Base-by-base conservation (phyloP, 2,888 invertebrate species). In the Venusia cambrica region DNA sequence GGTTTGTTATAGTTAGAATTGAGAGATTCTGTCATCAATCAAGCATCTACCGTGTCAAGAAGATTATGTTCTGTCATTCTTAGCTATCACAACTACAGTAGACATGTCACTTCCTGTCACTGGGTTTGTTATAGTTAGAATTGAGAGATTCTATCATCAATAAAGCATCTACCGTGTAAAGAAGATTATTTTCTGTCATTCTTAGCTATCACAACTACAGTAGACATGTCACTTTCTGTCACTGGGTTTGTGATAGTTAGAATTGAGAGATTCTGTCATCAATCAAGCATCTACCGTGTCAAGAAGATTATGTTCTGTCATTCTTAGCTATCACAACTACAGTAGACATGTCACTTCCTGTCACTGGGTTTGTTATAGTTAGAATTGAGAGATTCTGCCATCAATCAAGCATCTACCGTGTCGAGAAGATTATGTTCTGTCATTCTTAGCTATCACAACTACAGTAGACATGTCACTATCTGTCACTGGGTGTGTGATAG, bases 401-500 rank as follows among this genome's bases (percentile, higher is more conserved):
- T 18, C 26, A 33, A 2, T 4, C 7, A 10, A 28, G 4, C 6
- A 8, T 1, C 13, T n/a, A n/a, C n/a, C n/a, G n/a, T n/a, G n/a
- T n/a, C n/a, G n/a, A n/a, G n/a, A n/a, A n/a, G n/a, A n/a, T n/a
- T n/a, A n/a, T n/a, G n/a, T n/a, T n/a, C n/a, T n/a, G n/a, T n/a
- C n/a, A n/a, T n/a, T n/a, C n/a, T n/a, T n/a, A n/a, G n/a, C n/a
- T 21, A 12, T 11, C 21, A 21, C 21, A 35, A 21, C 14, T 38
- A 40, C 46, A 57, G 45, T 42, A 35, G 54, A 45, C 48, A 48
- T 32, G 45, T 51, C 17, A 12, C 4, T 25, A 14, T 44, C 40
- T 49, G 51, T 51, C 54, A 54, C 54, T 54, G 51, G 51, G 49
- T 38, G 22, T 22, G 34, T 46, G 40, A 48, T 45, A 26, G 35